Percentiles rank a stretch among this genome's conserved stretches.
These are phyloP conservation scores for Athrips mouffetella DNA, from an alignment of 2,888 invertebrate species.

Conservation along the genomic window DNA sequence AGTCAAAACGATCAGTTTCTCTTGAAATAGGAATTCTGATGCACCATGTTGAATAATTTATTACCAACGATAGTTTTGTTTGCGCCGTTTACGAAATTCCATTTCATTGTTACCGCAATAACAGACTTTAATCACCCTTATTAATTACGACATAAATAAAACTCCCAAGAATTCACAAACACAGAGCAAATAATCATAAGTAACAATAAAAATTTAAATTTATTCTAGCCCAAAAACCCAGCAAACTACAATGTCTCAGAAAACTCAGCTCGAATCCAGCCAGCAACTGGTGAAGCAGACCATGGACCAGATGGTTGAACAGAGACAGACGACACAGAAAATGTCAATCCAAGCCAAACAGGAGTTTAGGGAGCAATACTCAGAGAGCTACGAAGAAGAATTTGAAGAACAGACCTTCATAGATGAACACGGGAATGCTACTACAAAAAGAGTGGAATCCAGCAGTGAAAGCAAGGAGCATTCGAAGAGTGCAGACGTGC, in stretches of 20 bases:
- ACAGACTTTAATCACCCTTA: not conserved
- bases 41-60: constrained; percentile 43
- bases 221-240: constrained; percentile 38
- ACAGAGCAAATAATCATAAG: no score
- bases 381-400: constrained; percentile 72
- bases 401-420: constrained; percentile 71
- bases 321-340: constrained; percentile 60
- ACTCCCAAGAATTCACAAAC: no score
- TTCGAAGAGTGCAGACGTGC: constrained; percentile 68
- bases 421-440: constrained; percentile 65
- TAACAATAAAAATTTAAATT: constrained; percentile 7
- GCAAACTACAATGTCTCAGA: constrained; percentile 57
- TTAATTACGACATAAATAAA: no score
- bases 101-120: not conserved
- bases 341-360: constrained; percentile 70
- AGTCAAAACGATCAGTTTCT: constrained; percentile 59
- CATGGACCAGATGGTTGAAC: constrained; percentile 68
- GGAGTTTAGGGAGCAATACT: constrained; percentile 68
- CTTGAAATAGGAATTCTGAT: constrained; percentile 53
- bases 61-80: constrained; percentile 15
- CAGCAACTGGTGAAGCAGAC: constrained; percentile 70
- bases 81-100: not conserved
- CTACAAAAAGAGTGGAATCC: constrained; percentile 66
- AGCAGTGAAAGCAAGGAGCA: constrained; percentile 74
- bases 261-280: constrained; percentile 56